phyloP scores from a whole-genome alignment of 2,113 vertebrate genomes.

The Hydropotes inermis region DNA sequence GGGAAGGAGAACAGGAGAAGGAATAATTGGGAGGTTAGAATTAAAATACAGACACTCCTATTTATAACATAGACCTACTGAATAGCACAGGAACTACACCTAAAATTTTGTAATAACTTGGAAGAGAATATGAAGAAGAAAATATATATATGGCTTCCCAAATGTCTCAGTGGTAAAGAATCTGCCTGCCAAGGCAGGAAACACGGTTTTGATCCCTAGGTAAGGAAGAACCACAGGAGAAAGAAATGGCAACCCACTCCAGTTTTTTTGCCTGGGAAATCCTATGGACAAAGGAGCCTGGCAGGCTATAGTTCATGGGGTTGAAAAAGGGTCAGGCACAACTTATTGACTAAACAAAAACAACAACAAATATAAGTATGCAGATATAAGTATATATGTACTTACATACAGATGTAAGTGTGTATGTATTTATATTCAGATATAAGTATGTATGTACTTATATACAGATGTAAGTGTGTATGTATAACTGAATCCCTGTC shows the following conservation, averaged over 20 bases:
- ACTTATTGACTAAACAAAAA: not conserved
- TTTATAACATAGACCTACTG: not conserved
- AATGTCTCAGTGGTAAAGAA: not conserved
- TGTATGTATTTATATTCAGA: not conserved
- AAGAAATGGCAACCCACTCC: not conserved
- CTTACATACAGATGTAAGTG: not conserved
- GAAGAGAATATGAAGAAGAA: not conserved
- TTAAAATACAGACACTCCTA: not conserved
- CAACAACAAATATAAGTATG: not conserved
- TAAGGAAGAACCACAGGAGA: not conserved
- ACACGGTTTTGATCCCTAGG: not conserved
- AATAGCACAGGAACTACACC: not conserved
- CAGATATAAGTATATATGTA: not conserved
- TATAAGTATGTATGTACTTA: not conserved
- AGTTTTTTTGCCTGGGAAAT: not conserved
- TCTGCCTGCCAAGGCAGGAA: not conserved
- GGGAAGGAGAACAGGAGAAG: not conserved
- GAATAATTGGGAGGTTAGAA: not conserved
- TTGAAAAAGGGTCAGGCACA: not conserved
- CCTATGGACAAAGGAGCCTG: not conserved
- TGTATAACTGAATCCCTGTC: not conserved
- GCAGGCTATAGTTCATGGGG: not conserved
- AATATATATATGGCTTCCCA: not conserved
- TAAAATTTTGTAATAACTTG: not conserved
- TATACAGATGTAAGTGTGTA: not conserved